Evolutionary conservation across 2,797 vertebrate genomes (phyloP), one percentile per base, ranked within the genome.

Genomic region (Gobionotothen gibberifrons): DNA sequence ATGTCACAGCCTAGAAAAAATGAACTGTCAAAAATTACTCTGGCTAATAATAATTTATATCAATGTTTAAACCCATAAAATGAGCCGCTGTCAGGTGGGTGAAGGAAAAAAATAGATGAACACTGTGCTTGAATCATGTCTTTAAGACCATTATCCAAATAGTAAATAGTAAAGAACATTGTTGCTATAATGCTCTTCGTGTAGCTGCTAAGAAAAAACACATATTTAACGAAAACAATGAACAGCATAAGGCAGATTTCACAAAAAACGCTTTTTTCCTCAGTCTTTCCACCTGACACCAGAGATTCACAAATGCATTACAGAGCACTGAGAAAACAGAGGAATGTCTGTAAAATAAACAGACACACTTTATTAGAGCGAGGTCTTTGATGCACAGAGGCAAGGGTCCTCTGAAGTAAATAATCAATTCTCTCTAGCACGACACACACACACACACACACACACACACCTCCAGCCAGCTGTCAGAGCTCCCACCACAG

Each of bases 361-460:
- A 78, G 54, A 71, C 60, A 52, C 21, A 76, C 65, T 48, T 29
- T 36, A 56, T 73, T 52, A 69, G 42, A 55, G 58, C 16, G 69
- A 40, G 53, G 49, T 62, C 52, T 80, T 60, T 75, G 49, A 78
- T 73, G 60, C 66, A 74, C 26, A 64, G 68, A 78, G 69, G 55
- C 40, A 74, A 58, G 46, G 80, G 77, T 85, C 61, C 74, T 67
- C 46, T 57, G 61, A 69, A 77, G 63, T 58, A 78, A 79, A 76
- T 78, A 72, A 72, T 76, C 65, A 66, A 70, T 77, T 62, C 43
- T 66, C 61, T n/a, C n/a, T n/a, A n/a, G n/a, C n/a, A n/a, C n/a
- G n/a, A n/a, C n/a, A n/a, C n/a, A n/a, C n/a, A n/a, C 22, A 22
- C 22, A 22, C 22, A 22, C 22, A 22, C 22, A 22, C 22, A 22